These are phyloP conservation scores for Drosophila ironensis DNA, from an alignment of 1,140 invertebrate genomes.

Conservation along the genomic window DNA sequence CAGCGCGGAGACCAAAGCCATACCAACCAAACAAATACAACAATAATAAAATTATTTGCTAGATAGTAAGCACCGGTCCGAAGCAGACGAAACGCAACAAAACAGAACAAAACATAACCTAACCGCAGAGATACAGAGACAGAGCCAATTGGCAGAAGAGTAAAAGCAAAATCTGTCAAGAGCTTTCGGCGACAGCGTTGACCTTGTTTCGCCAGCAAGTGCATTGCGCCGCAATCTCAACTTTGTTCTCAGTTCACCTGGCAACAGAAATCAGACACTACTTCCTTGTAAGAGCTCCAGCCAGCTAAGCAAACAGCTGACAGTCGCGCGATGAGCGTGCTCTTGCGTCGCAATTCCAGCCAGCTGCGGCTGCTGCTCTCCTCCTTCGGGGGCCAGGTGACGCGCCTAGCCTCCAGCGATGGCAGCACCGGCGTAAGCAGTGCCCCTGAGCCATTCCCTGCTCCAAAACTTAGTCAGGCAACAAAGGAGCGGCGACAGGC, in stretches of 20 bases:
- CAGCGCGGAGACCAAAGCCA: conserved; percentile 55
- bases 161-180: conserved; percentile 29
- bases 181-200: conserved; percentile 46
- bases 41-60: conserved; percentile 16
- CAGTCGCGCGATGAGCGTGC: conserved; percentile 37
- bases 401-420: conserved; percentile 40
- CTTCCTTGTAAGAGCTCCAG: conserved; percentile 39
- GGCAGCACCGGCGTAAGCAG: conserved; percentile 11
- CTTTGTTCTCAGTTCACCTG: conserved; percentile 14
- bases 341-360: conserved; percentile 67
- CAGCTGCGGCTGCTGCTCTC: conserved; percentile 59
- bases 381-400: conserved; percentile 50
- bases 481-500: conserved; percentile 18
- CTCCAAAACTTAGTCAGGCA: no score
- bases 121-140: not conserved
- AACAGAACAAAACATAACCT: conserved; percentile 54
- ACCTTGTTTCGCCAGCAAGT: conserved; percentile 71
- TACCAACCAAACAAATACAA: conserved; percentile 54
- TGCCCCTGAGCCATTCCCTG: not conserved
- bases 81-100: not conserved
- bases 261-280: conserved; percentile 4
- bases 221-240: conserved; percentile 43
- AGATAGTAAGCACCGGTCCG: conserved; percentile 45
- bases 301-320: not conserved
- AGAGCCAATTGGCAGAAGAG: not conserved